Base-by-base conservation (phyloP, 92 coral and sea anemone species). In the Siderastrea siderea region DNA sequence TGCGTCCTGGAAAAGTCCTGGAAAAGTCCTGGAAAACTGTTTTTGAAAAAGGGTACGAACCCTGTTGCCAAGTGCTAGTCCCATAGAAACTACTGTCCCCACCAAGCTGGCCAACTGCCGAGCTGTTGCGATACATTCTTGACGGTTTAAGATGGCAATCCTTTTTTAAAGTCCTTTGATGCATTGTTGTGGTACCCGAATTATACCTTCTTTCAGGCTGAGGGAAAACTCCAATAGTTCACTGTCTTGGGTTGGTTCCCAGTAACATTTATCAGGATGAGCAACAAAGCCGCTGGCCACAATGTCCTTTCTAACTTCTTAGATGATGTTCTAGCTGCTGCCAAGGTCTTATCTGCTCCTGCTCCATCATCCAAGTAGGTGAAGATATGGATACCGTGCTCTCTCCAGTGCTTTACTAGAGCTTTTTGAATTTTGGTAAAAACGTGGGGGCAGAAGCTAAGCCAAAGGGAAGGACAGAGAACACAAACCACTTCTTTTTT, bases 311-410 rank as follows among this genome's bases (percentile, higher is more conserved):
- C n/a, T n/a, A n/a, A n/a, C n/a, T n/a, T 57, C 62, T 57, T 57
- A 10, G 93, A 77, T 74, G 83, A 57, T 43, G 54, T 38, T 47
- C 76, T 55, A 10, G 93, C 96, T 51, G 83, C 87, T 67, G 26
- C 73, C 5, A 45, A 67, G 62, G 47, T 90, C 68, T 68, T 74
- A 47, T 87, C 94, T 5, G 94, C 90, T 3, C 90, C 88, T 11
- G 88, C 82, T 19, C 94, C 94, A 72, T 93, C 92, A 67, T 93
- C 95, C 57, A 89, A 88, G 60, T 89, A 93, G 46, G 83, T 82
- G 63, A 86, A 81, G 14, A 89, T 89, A 43, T 90, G 26, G 48
- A 81, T 48, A 17, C 95, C 92, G 51, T 77, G 80, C 6, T 64
- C 15, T 63, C 91, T 75, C 95, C 93, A 89, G 68, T 92, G 82